A percentile compares a stretch with the other conserved stretches of the same genome.
phyloP scores from a whole-genome alignment of 2,113 vertebrate species.

The Semicossyphus pulcher region DNA sequence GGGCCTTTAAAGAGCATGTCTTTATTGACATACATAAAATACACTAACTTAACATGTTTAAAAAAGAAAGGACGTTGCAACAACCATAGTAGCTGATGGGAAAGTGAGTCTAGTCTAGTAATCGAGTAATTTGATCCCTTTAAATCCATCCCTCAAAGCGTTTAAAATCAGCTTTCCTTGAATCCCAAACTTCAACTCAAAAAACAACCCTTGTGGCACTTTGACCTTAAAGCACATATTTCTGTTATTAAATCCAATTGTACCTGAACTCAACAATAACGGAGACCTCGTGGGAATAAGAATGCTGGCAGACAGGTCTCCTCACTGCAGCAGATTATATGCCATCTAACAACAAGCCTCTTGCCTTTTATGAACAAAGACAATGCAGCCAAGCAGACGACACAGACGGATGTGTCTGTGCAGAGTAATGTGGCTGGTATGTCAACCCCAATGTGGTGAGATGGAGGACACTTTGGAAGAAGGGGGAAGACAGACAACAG shows the following conservation, averaged over 20 bases:
- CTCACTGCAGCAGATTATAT: conserved; percentile 37
- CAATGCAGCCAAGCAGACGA: conserved; percentile 19
- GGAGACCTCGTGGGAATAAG: conserved; percentile 19
- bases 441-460: neutral
- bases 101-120: neutral
- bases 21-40: neutral
- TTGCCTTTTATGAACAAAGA: conserved; percentile 47
- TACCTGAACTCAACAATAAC: conserved; percentile 21
- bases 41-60: neutral
- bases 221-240: conserved; percentile 47
- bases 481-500: neutral
- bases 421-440: conserved; percentile 17
- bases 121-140: conserved; percentile 8
- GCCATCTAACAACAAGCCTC: conserved; percentile 23
- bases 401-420: conserved; percentile 25
- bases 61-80: neutral
- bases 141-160: conserved; percentile 21
- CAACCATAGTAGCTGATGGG: neutral
- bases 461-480: neutral
- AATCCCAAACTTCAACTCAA: conserved; percentile 36
- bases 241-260: conserved; percentile 71
- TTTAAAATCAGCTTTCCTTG: conserved; percentile 19
- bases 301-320: conserved; percentile 36
- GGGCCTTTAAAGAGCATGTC: too few species aligned
- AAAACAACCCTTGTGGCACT: conserved; percentile 52